These are phyloP conservation scores for Gastracanthus pulcherrimus DNA, from an alignment of 2,888 invertebrate species.

Conservation along the genomic window DNA sequence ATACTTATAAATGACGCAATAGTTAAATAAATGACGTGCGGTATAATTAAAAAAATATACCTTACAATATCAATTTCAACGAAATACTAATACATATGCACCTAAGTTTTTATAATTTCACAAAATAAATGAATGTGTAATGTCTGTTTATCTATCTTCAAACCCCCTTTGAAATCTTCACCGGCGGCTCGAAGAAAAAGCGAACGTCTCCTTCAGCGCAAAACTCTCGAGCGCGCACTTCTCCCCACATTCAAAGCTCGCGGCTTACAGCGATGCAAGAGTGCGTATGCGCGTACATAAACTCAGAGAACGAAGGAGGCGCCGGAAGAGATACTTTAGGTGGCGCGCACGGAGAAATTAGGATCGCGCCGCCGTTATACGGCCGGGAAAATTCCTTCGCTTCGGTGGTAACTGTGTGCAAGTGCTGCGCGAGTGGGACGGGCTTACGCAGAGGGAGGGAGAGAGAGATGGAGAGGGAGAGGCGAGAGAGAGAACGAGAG, in stretches of 20 bases:
- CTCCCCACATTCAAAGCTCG: not conserved
- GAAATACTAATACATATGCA: too few relatives aligned
- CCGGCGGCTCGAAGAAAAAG: too few relatives aligned
- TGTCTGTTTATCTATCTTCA: too few relatives aligned
- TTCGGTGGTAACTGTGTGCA: not conserved
- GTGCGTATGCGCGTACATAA: not conserved
- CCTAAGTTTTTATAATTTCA: too few relatives aligned
- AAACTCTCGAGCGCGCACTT: not conserved
- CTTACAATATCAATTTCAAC: too few relatives aligned
- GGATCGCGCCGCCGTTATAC: not conserved
- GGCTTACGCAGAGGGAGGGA: not conserved
- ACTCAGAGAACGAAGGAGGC: not conserved
- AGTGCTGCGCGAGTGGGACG: not conserved
- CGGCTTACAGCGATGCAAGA: not conserved
- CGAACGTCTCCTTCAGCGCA: not conserved
- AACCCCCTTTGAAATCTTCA: too few relatives aligned
- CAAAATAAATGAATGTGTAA: too few relatives aligned
- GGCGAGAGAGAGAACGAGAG: not conserved
- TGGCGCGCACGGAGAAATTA: slow-evolving; percentile 12
- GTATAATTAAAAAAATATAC: too few relatives aligned
- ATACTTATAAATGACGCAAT: too few relatives aligned
- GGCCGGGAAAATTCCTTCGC: not conserved
- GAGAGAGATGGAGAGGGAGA: not conserved
- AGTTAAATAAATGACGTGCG: too few relatives aligned
- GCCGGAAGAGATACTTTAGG: not conserved